Percentiles rank a stretch among this genome's conserved stretches.
Evolutionary conservation across 2,888 invertebrate species (phyloP).

Genomic region (Girardia tigrina): DNA sequence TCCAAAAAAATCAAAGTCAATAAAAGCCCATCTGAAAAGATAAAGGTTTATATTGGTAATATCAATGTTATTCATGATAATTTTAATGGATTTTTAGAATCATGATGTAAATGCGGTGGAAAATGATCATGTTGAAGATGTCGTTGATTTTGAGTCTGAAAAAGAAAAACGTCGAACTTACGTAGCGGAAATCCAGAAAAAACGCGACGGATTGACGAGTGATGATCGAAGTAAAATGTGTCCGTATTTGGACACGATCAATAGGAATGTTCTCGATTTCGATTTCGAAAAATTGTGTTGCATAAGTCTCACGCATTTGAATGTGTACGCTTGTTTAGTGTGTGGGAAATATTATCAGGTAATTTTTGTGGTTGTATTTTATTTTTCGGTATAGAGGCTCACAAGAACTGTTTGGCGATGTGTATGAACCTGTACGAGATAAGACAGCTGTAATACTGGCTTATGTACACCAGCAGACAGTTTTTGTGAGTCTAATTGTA

Average conservation of each 20-base stretch:
- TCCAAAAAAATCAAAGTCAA: background rate
- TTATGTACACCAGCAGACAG: background rate
- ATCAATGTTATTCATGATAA: background rate
- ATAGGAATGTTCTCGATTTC: conserved; percentile 78
- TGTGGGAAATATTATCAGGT: conserved; percentile 88
- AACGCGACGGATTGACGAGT: background rate
- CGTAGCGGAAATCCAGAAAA: background rate
- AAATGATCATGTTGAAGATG: conserved; percentile 7
- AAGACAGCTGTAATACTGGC: background rate
- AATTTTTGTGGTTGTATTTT: background rate
- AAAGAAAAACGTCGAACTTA: background rate
- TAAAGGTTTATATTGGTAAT: background rate
- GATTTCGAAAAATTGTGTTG: conserved; percentile 99
- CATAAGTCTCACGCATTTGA: conserved; percentile 86
- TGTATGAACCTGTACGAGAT: background rate
- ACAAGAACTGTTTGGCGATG: too few species aligned
- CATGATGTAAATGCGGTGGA: background rate
- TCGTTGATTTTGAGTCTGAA: background rate
- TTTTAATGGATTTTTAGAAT: background rate
- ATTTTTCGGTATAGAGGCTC: too few species aligned
- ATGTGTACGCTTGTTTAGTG: conserved; percentile 95
- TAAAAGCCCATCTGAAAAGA: background rate
- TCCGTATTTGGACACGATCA: conserved; percentile 93
- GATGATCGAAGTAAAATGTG: conserved; percentile 55
- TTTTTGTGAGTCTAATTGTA: too few species aligned